Percentiles rank a stretch among this genome's conserved stretches.
These are phyloP conservation scores for Anguilla megastoma DNA, from an alignment of 2,797 vertebrate genomes.

Conservation along the genomic window DNA sequence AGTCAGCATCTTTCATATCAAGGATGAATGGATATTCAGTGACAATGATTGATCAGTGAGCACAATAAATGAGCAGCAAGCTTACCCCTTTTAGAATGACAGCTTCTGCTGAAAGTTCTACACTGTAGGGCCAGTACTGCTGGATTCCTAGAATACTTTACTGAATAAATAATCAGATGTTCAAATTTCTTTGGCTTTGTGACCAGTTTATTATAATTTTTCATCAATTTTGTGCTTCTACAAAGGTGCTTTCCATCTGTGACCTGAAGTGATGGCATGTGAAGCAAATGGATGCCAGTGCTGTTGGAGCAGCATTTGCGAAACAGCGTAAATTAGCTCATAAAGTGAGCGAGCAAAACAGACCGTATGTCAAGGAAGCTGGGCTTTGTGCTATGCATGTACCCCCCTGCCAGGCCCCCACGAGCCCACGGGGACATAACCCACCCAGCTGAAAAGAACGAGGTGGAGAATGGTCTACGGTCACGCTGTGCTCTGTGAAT, in stretches of 20 bases:
- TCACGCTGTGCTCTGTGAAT: not conserved
- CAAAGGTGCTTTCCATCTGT: not conserved
- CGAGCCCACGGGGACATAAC: not conserved
- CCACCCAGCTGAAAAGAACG: not conserved
- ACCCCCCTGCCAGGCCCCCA: not conserved
- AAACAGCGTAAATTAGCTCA: constrained; percentile 14
- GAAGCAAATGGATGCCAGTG: not conserved
- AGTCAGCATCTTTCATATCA: constrained; percentile 1
- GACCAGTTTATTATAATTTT: not conserved
- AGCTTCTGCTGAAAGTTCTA: not conserved
- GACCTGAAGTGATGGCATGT: not conserved
- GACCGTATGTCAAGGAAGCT: constrained; percentile 5
- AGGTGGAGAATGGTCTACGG: not conserved
- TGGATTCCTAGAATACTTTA: not conserved
- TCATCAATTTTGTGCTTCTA: not conserved
- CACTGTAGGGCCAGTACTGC: not conserved
- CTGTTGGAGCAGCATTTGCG: not conserved
- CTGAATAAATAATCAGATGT: not conserved
- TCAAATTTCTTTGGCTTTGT: not conserved
- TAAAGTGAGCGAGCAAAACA: constrained; percentile 1
- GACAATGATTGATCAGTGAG: not conserved
- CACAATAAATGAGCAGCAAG: not conserved
- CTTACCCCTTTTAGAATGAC: not conserved
- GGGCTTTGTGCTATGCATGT: not conserved
- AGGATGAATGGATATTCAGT: not conserved